These are phyloP conservation scores for Orthosia gracilis DNA, from an alignment of 2,888 invertebrate genomes.

Conservation along the genomic window DNA sequence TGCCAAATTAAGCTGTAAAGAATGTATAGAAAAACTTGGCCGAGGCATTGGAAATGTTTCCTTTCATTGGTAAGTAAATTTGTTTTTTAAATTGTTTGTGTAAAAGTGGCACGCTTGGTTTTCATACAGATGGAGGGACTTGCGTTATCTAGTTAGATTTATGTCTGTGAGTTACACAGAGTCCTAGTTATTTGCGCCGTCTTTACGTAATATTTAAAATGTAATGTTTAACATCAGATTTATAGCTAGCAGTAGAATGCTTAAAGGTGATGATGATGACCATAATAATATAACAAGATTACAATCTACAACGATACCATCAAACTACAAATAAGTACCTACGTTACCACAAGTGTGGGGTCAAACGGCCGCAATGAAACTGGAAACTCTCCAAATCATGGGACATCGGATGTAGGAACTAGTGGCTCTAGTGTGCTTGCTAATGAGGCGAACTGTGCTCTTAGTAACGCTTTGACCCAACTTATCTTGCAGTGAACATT, in stretches of 20 bases:
- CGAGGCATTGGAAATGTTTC: too few relatives aligned
- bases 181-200: too few relatives aligned
- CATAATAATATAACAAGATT: constrained; percentile 2
- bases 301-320: background rate
- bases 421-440: constrained; percentile 31
- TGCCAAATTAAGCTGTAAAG: too few relatives aligned
- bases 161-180: too few relatives aligned
- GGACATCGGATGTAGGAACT: constrained; percentile 32
- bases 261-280: background rate
- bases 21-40: too few relatives aligned
- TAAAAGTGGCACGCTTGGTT: too few relatives aligned
- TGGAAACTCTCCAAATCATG: constrained; percentile 45
- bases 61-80: too few relatives aligned
- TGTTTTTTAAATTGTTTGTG: too few relatives aligned
- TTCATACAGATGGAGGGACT: too few relatives aligned
- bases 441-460: constrained; percentile 49
- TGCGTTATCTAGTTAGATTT: too few relatives aligned
- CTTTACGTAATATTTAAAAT: too few relatives aligned
- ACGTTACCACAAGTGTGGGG: background rate
- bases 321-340: background rate
- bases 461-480: constrained; percentile 25
- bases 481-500: constrained; percentile 14
- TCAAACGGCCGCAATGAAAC: constrained; percentile 36
- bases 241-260: background rate
- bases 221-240: too few relatives aligned